Percentiles rank a stretch among this genome's conserved stretches.
Conservation (phyloP, 1,140 invertebrate genomes). For the Trinorchestia longiramus region DNA sequence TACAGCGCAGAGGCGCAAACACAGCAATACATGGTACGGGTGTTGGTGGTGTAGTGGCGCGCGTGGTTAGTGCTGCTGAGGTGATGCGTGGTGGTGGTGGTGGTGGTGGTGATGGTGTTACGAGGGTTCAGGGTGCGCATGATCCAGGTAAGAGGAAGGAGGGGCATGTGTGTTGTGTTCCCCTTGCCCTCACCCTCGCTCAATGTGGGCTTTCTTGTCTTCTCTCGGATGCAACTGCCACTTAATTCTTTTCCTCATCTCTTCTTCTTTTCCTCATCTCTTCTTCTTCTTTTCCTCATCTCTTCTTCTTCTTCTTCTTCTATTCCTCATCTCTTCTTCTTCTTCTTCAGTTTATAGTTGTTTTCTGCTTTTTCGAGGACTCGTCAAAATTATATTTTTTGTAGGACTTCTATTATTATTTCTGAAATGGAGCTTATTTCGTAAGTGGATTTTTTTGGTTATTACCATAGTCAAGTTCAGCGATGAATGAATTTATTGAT, state of each 20-base stretch:
- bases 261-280: background rate
- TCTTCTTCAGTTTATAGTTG: background rate
- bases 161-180: constrained; percentile 43
- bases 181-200: background rate
- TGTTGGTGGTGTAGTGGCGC: background rate
- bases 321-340: background rate
- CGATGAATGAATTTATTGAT: background rate
- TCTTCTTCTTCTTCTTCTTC: background rate
- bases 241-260: background rate
- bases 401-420: too few species aligned
- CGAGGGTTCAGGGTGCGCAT: constrained; percentile 8
- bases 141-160: constrained; percentile 53
- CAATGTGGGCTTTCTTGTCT: background rate
- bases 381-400: too few species aligned
- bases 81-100: background rate
- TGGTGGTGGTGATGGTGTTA: constrained; percentile 26
- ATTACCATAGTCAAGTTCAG: background rate
- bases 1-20: too few species aligned
- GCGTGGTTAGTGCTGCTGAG: constrained; percentile 17
- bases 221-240: background rate
- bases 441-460: background rate
- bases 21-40: too few species aligned
- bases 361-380: background rate
- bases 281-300: background rate
- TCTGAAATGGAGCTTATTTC: background rate